Base-by-base conservation (phyloP, 2,888 invertebrate genomes). In the Tetramorium bicarinatum region DNA sequence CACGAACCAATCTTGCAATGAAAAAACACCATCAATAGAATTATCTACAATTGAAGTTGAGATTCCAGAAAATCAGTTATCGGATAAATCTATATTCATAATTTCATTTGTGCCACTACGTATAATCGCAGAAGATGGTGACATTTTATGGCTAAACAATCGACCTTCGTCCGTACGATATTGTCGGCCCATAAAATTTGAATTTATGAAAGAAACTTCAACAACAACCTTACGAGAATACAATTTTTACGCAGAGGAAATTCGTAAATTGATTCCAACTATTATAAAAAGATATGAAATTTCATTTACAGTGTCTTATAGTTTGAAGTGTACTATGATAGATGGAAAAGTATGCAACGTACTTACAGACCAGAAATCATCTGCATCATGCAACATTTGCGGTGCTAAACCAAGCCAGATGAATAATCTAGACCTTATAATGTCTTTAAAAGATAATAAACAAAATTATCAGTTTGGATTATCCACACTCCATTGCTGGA, bases 391-490 rank as follows among this genome's bases (percentile, higher is more conserved):
- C n/a, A 54, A 54, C 9, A 54, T 54, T 54, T 54, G 54, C 54
- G 4, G 29, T 34, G 29, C 29, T 54, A 54, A 54, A 54, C 54
- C n/a, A 8, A 54, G n/a, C 29, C 29, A 34, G 29, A 54, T 9
- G n/a, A 21, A 54, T 54, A 9, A 54, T 54, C n/a, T 54, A n/a
- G n/a, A n/a, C n/a, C n/a, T 54, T 21, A 3, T 54, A 54, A 54
- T 54, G 54, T 54, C 54, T 54, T n/a, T 54, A 54, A 21, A 54
- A n/a, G 54, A 54, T 9, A 54, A 54, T n/a, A n/a, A 54, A 54
- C 9, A 21, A 21, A 54, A 34, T 34, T 34, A 34, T 34, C 3
- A 34, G 29, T 34, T 34, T 34, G 29, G 29, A 34, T 34, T 34
- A 34, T 34, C 29, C 29, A 34, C 29, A 34, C 29, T 34, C 29